phyloP scores from a whole-genome alignment of 2,888 invertebrate genomes.

The Mongoloraphidia duomilia region DNA sequence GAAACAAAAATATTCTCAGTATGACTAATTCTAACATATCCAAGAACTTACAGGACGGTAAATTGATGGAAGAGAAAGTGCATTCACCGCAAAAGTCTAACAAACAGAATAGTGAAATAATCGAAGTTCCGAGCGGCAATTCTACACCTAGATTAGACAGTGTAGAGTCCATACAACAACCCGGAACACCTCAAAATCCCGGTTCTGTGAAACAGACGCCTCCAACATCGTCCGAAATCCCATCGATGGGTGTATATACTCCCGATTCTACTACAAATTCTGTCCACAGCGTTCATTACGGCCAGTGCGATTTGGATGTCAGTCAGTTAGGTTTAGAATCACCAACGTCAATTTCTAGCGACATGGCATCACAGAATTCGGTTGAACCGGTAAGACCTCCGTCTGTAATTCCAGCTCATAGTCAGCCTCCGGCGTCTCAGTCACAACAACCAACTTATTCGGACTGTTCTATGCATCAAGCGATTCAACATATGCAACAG shows the following conservation, averaged over 20 bases:
- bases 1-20: neutral
- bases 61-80: too few relatives aligned
- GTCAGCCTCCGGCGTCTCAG: conserved; percentile 17
- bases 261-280: conserved; percentile 74
- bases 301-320: conserved; percentile 71
- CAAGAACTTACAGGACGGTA: too few relatives aligned
- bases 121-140: conserved; percentile 23
- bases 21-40: neutral
- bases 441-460: conserved; percentile 34
- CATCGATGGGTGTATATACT: conserved; percentile 77
- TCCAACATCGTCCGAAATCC: conserved; percentile 41
- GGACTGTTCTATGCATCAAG: conserved; percentile 63
- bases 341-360: conserved; percentile 75
- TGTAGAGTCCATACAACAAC: conserved; percentile 18
- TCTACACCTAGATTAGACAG: conserved; percentile 29
- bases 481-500: conserved; percentile 33
- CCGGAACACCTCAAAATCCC: conserved; percentile 23
- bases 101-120: conserved; percentile 2
- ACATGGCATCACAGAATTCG: conserved; percentile 62
- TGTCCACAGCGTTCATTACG: conserved; percentile 64
- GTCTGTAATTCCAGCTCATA: conserved; percentile 35
- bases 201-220: conserved; percentile 35
- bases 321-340: conserved; percentile 75
- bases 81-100: neutral
- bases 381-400: conserved; percentile 45